Conservation (phyloP, 1,140 invertebrate species). For the Planococcus citri region DNA sequence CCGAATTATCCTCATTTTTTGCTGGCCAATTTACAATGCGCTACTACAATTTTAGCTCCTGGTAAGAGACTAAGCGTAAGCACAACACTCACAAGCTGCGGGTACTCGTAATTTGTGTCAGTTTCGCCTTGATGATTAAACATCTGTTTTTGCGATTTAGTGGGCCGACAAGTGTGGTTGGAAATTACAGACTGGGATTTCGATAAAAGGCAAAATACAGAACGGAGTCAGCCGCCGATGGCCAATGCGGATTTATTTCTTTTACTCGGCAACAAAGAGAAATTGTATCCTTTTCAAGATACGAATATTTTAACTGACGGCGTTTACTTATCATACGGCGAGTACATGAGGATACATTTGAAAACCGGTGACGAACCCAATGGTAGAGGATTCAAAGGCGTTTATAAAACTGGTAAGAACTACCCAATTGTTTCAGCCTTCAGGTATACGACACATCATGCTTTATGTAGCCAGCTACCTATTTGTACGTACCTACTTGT, state of each 20-base stretch:
- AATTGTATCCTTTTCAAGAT: constrained; percentile 36
- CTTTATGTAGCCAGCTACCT: too few species aligned
- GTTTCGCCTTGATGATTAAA: too few species aligned
- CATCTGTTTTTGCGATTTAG: too few species aligned
- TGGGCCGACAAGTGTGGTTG: constrained; percentile 48
- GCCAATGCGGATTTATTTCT: neutral
- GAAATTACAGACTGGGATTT: constrained; percentile 47
- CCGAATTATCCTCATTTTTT: constrained; percentile 57
- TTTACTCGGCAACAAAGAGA: neutral
- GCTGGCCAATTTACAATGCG: constrained; percentile 50
- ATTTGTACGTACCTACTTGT: too few species aligned
- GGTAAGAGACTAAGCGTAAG: constrained; percentile 28
- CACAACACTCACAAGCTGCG: too few species aligned
- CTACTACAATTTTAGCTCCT: constrained; percentile 49
- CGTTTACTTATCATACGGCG: constrained; percentile 45
- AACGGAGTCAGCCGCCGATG: neutral
- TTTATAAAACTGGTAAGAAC: constrained; percentile 44
- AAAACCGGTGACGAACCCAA: constrained; percentile 42
- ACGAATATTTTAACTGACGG: constrained; percentile 41
- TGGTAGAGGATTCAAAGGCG: constrained; percentile 45
- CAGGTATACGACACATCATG: too few species aligned
- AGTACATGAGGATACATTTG: constrained; percentile 41
- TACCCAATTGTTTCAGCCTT: constrained; percentile 22
- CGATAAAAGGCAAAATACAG: constrained; percentile 28
- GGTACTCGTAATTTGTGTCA: too few species aligned